These are phyloP conservation scores for Heliconius erato DNA, from an alignment of 2,888 invertebrate species.

Conservation along the genomic window DNA sequence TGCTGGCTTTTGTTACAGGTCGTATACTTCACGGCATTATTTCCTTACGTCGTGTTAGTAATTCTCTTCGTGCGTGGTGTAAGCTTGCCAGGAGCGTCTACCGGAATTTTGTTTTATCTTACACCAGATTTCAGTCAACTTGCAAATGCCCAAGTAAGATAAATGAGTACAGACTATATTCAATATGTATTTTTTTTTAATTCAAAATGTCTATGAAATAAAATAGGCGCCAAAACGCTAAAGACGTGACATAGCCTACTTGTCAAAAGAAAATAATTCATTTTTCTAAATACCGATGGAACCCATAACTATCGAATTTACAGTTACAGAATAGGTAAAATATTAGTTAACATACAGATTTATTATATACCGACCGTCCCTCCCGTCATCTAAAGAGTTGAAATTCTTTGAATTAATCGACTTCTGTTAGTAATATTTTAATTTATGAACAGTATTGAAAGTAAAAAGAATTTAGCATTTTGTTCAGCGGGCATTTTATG, in stretches of 20 bases:
- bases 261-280: neutral
- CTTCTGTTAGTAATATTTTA: neutral
- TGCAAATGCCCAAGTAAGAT: conserved; percentile 88
- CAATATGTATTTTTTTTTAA: neutral
- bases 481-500: neutral
- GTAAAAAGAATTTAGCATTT: neutral
- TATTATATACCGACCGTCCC: neutral
- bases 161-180: neutral
- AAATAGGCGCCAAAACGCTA: neutral
- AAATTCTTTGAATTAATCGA: neutral
- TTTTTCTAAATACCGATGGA: neutral
- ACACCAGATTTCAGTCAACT: conserved; percentile 91
- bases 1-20: conserved; percentile 76
- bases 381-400: neutral
- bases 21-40: conserved; percentile 91
- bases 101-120: conserved; percentile 92
- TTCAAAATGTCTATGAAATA: neutral
- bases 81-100: conserved; percentile 91
- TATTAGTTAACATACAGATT: neutral
- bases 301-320: too few species aligned
- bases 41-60: conserved; percentile 91
- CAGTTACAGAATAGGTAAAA: neutral
- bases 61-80: conserved; percentile 92
- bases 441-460: neutral
- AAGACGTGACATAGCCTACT: neutral